These are phyloP conservation scores for Musca vetustissima DNA, from an alignment of 1,140 invertebrate species.

Conservation along the genomic window DNA sequence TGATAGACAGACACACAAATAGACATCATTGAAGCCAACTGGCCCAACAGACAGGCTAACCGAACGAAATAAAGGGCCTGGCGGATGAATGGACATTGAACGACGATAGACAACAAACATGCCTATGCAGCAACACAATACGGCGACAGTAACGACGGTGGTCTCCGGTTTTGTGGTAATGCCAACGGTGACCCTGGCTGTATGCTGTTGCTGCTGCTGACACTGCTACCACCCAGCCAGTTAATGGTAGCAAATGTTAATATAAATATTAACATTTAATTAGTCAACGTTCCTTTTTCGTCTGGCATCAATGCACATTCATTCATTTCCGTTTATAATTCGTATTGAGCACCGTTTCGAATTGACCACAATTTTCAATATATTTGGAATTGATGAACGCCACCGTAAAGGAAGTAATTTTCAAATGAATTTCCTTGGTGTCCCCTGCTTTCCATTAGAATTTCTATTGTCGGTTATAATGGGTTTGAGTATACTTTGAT, in stretches of 20 bases:
- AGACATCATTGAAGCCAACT: too few relatives aligned
- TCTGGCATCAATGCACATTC: background rate
- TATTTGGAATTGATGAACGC: background rate
- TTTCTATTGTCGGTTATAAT: background rate
- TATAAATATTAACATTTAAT: constrained; percentile 20
- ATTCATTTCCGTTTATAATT: constrained; percentile 16
- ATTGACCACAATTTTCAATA: background rate
- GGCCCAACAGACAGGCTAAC: too few relatives aligned
- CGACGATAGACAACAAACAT: background rate
- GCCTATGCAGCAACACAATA: background rate
- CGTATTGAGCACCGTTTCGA: background rate
- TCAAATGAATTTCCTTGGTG: background rate
- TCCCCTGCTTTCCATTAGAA: background rate
- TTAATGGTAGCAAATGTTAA: background rate
- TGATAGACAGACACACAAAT: too few relatives aligned
- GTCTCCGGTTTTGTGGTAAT: background rate
- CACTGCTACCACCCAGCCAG: too few relatives aligned
- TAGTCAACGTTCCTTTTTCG: constrained; percentile 2
- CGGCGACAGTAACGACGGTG: background rate
- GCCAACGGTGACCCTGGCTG: too few relatives aligned
- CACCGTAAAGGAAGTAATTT: constrained; percentile 12
- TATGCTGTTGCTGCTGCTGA: too few relatives aligned
- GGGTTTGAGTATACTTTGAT: background rate
- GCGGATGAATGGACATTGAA: too few relatives aligned
- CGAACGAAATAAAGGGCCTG: too few relatives aligned